A percentile compares a stretch with the other conserved stretches of the same genome.
phyloP scores from a whole-genome alignment of 2,797 vertebrate species.

The Onychomys torridus region DNA sequence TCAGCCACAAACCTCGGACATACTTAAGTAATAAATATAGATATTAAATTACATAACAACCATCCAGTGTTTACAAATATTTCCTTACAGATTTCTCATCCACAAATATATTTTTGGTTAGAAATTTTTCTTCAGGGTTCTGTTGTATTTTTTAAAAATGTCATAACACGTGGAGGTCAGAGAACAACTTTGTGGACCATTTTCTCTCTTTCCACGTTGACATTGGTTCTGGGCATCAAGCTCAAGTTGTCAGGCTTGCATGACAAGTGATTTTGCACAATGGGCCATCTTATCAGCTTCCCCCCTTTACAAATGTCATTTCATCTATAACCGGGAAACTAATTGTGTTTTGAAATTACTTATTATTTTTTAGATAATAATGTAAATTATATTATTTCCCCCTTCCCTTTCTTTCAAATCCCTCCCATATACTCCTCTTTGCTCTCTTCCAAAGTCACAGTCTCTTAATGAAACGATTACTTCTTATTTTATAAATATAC shows the following conservation, averaged over 20 bases:
- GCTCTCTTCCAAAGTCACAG: neutral
- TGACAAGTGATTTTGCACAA: neutral
- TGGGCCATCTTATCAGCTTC: neutral
- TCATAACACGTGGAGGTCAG: neutral
- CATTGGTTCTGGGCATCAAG: neutral
- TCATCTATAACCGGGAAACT: neutral
- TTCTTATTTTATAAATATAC: neutral
- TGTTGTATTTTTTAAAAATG: constrained; percentile 61
- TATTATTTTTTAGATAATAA: neutral
- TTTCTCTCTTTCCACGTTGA: neutral
- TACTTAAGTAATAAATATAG: constrained; percentile 73
- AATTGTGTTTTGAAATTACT: neutral
- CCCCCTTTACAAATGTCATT: neutral
- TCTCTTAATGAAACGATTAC: too few species aligned
- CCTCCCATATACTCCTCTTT: neutral
- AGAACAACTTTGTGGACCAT: neutral
- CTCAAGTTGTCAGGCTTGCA: neutral
- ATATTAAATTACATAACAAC: constrained; percentile 77
- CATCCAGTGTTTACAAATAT: constrained; percentile 68
- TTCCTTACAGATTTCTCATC: constrained; percentile 73
- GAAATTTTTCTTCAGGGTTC: constrained; percentile 55
- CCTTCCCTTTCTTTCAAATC: neutral
- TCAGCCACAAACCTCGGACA: constrained; percentile 65
- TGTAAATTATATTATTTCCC: neutral
- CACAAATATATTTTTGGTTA: constrained; percentile 74